A percentile compares a stretch with the other conserved stretches of the same genome.
Conservation (phyloP, 2,113 vertebrate species). For the Ictidomys tridecemlineatus region DNA sequence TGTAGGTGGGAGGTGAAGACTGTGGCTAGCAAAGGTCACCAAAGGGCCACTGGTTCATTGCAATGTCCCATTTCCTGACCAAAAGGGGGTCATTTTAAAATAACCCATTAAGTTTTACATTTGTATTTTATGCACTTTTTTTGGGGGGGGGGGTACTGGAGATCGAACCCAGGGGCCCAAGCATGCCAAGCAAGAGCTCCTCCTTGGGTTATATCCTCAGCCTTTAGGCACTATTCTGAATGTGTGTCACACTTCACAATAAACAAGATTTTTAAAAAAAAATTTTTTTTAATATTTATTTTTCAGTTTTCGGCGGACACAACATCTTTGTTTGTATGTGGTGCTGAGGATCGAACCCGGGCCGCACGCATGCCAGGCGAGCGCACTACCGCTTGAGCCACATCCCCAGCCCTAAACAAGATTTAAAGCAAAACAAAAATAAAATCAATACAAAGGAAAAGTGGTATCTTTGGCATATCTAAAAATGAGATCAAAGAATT, state of each 20-base stretch:
- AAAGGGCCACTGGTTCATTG: neutral
- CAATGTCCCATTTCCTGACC: neutral
- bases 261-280: neutral
- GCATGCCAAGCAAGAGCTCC: neutral
- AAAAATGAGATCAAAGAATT: neutral
- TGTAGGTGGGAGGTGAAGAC: neutral
- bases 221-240: neutral
- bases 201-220: neutral
- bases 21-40: neutral
- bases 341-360: too few relatives aligned
- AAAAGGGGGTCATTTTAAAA: slow-evolving; percentile 16
- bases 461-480: neutral
- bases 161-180: neutral
- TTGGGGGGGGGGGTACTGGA: neutral
- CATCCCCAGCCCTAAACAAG: neutral
- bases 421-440: slow-evolving; percentile 23
- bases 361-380: too few relatives aligned
- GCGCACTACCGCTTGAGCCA: too few relatives aligned
- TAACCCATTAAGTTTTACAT: slow-evolving; percentile 11
- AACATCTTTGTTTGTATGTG: too few relatives aligned
- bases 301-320: too few relatives aligned
- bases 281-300: too few relatives aligned
- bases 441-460: slow-evolving; percentile 41
- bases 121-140: neutral
- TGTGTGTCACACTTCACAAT: neutral